Percentiles rank a stretch among this genome's conserved stretches.
These are phyloP conservation scores for Pseudococcus viburni DNA, from an alignment of 2,888 invertebrate species.

Conservation along the genomic window DNA sequence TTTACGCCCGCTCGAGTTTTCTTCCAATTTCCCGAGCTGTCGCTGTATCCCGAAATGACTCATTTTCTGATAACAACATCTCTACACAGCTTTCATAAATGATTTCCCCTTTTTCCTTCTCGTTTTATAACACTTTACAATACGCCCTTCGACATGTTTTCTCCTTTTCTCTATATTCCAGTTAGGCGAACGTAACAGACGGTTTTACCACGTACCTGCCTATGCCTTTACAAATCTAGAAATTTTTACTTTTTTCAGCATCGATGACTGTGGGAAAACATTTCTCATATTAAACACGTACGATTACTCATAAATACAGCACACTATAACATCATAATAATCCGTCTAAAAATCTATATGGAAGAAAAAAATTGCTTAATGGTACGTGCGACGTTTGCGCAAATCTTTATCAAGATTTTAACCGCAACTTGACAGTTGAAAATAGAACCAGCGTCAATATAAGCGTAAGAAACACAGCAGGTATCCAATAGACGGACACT, in stretches of 20 bases:
- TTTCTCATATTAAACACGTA: not conserved
- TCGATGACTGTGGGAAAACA: not conserved
- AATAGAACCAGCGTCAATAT: not conserved
- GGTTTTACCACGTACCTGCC: not conserved
- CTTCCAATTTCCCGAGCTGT: conserved; percentile 67
- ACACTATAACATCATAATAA: not conserved
- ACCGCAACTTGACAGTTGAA: not conserved
- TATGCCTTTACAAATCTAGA: too few species aligned
- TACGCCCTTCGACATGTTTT: conserved; percentile 65
- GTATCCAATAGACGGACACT: not conserved
- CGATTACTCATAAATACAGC: not conserved
- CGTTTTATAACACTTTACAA: conserved; percentile 65
- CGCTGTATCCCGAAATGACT: conserved; percentile 66
- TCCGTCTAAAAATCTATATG: not conserved
- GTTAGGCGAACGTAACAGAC: conserved; percentile 26
- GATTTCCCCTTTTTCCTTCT: conserved; percentile 65
- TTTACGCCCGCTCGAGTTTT: conserved; percentile 66
- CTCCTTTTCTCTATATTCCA: conserved; percentile 41
- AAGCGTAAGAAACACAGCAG: not conserved
- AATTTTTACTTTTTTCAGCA: too few species aligned
- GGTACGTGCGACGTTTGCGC: conserved; percentile 19
- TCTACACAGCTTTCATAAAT: conserved; percentile 66
- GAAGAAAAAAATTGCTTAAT: not conserved
- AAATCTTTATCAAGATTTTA: conserved; percentile 26
- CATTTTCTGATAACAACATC: conserved; percentile 67